Evolutionary conservation across 2,888 invertebrate species (phyloP), one percentile per base, ranked within the genome.

Genomic region (Chaitophorus viminalis): DNA sequence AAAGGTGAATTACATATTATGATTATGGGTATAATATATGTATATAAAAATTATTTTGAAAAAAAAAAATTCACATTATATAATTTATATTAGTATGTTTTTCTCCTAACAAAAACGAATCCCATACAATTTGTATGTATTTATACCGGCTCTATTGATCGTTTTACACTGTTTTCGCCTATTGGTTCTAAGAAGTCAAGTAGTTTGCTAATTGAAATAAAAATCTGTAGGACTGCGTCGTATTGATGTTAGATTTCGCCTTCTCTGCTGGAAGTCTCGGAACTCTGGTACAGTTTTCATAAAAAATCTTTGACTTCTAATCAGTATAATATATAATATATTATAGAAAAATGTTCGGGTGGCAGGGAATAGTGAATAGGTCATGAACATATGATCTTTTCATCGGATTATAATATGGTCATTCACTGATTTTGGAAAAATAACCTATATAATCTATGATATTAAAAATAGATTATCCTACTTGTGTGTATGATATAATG

Each of bases 361-460:
- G 36, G 14, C 1, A 25, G 65, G 31, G 65, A 76, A 60, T 31
- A 39, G 65, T 3, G 14, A 46, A 14, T 46, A 39, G 14, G 11
- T 2, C 46, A 8, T 36, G 76, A 11, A 65, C 31, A 31, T 84
- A 39, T 84, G 84, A 84, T 84, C 31, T 76, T 68, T 65, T 31
- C 31, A 4, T 31, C 31, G 31, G 21, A 68, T 46, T 83, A 29
- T 29, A 84, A 21, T 36, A 36, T 6, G 9, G 5, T 17, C 9
- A 11, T 14, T 3, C 14, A n/a, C 74, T 33, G 33, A 75, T 18
- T 74, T 70, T 18, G 29, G 36, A 74, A 74, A 46, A 9, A n/a
- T 46, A 46, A 9, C 46, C 9, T 9, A 46, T 46, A 46, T 46
- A 9, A 46, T 46, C 36, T 36, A 36, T 6, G 36, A 36, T 36